A percentile compares a stretch with the other conserved stretches of the same genome.
phyloP scores from a whole-genome alignment of 2,113 vertebrate species.

The Psittacara wagleri region DNA sequence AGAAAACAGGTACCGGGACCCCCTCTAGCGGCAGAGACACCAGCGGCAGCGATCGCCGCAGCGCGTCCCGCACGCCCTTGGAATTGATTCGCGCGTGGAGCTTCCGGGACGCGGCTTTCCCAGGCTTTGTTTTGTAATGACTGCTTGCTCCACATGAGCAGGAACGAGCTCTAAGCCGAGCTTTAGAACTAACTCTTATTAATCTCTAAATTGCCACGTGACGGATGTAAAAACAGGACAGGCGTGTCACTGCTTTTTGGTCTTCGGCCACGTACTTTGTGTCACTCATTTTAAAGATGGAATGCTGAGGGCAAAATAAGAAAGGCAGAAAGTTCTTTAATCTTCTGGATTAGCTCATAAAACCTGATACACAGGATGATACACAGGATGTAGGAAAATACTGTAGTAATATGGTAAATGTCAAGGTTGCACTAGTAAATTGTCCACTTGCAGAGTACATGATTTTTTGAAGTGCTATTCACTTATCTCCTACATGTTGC shows the following conservation, averaged over 20 bases:
- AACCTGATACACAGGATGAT: neutral
- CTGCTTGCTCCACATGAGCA: fast-evolving
- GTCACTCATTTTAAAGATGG: neutral
- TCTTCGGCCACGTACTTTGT: neutral
- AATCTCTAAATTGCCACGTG: neutral
- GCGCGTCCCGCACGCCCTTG: neutral
- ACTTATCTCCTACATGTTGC: fast-evolving
- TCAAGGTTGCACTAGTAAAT: neutral
- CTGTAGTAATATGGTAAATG: neutral
- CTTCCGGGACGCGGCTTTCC: neutral
- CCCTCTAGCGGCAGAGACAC: constrained; percentile 29
- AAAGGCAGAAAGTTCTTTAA: neutral
- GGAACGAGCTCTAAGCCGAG: neutral
- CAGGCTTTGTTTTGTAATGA: neutral
- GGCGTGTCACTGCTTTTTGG: neutral
- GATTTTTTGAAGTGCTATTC: neutral
- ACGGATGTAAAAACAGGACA: neutral
- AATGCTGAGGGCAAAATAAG: neutral
- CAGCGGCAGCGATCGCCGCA: neutral
- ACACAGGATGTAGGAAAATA: neutral
- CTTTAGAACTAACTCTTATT: neutral
- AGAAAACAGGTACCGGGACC: constrained; percentile 12
- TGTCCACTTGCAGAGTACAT: neutral
- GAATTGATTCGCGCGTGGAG: neutral
- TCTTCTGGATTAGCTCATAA: neutral